These are phyloP conservation scores for Smutsia gigantea DNA, from an alignment of 2,797 vertebrate species.

Conservation along the genomic window DNA sequence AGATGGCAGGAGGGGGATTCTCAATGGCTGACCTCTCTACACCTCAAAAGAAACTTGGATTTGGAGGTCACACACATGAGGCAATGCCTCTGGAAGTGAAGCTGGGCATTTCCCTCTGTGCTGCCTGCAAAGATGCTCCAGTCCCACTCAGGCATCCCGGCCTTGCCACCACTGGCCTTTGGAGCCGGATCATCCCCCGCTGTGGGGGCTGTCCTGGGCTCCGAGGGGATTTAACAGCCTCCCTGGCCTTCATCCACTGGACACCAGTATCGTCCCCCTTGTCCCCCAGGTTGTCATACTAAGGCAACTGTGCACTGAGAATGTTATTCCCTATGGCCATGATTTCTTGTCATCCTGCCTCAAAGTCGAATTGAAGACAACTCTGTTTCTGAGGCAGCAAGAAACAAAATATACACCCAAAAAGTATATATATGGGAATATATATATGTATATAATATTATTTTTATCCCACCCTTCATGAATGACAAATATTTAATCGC, in stretches of 20 bases:
- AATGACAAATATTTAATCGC: conserved; percentile 49
- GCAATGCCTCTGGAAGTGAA: conserved; percentile 60
- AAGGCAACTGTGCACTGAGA: conserved; percentile 54
- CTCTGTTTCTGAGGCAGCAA: conserved; percentile 40
- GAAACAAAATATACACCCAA: not conserved
- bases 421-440: not conserved
- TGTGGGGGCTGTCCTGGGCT: not conserved
- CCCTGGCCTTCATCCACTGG: not conserved
- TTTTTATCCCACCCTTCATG: not conserved
- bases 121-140: conserved; percentile 52
- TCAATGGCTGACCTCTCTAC: conserved; percentile 64
- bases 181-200: not conserved
- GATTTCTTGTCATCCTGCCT: conserved; percentile 51
- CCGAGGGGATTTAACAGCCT: not conserved
- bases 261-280: not conserved
- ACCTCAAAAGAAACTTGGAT: conserved; percentile 65
- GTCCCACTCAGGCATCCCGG: not conserved
- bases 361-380: conserved; percentile 54
- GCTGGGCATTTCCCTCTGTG: conserved; percentile 20
- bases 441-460: not conserved
- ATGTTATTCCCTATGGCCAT: conserved; percentile 56
- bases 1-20: conserved; percentile 51
- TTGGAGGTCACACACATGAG: conserved; percentile 75
- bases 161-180: not conserved
- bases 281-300: not conserved